phyloP scores from a whole-genome alignment of 2,113 vertebrate species.

The Ageneiosus marmoratus region DNA sequence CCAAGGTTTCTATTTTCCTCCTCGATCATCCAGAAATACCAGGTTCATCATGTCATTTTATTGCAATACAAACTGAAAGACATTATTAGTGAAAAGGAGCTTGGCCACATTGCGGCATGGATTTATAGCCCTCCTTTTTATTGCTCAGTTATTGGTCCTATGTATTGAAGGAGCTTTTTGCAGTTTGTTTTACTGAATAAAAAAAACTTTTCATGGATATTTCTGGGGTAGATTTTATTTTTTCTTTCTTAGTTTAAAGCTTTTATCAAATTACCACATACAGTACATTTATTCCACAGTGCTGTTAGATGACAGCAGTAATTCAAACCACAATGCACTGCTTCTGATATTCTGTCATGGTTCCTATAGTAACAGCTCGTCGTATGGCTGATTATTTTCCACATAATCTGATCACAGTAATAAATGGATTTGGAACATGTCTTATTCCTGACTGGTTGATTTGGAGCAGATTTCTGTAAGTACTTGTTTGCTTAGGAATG shows the following conservation, averaged over 20 bases:
- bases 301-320: background rate
- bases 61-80: conserved; percentile 25
- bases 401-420: background rate
- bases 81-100: conserved; percentile 7
- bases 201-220: background rate
- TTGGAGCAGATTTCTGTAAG: background rate
- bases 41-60: conserved; percentile 40
- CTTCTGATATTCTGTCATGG: too few relatives aligned
- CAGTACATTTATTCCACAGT: background rate
- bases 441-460: background rate
- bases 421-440: background rate
- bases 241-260: background rate
- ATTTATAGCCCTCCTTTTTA: conserved; percentile 30
- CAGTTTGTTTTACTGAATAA: background rate
- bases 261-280: conserved; percentile 6
- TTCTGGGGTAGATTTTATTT: background rate
- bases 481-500: background rate
- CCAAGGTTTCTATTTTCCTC: conserved; percentile 30
- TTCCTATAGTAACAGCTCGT: too few relatives aligned
- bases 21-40: conserved; percentile 21
- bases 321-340: background rate
- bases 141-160: background rate
- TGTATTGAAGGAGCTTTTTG: background rate
- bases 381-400: too few relatives aligned
- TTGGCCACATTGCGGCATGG: conserved; percentile 7